These are phyloP conservation scores for Platycercus adscitus DNA, from an alignment of 2,113 vertebrate species.

Conservation along the genomic window DNA sequence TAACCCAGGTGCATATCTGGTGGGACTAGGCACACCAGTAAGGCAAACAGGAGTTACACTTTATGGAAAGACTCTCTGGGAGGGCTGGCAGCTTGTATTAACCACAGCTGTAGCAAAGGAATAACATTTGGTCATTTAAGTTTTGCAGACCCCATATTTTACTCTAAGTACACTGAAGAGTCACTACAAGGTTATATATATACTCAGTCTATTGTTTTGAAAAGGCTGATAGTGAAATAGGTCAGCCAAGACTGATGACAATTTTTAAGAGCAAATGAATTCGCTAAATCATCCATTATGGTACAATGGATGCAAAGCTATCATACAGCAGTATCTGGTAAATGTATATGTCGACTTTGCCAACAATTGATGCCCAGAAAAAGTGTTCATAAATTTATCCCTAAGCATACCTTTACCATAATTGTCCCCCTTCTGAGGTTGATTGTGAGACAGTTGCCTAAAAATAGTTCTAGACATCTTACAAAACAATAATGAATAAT, in stretches of 20 bases:
- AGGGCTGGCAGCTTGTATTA: not conserved
- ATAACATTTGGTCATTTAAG: not conserved
- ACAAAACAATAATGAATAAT: not conserved
- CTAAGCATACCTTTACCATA: not conserved
- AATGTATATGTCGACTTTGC: not conserved
- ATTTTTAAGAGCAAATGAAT: not conserved
- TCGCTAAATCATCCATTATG: not conserved
- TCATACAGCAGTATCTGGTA: not conserved
- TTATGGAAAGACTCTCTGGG: not conserved
- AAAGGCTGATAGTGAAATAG: slow-evolving; percentile 14
- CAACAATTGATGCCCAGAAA: not conserved
- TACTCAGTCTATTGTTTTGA: not conserved
- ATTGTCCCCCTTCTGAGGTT: not conserved
- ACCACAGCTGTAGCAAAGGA: not conserved
- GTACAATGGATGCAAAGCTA: not conserved
- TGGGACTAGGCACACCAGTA: not conserved
- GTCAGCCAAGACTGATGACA: not conserved
- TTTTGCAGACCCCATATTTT: not conserved
- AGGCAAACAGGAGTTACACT: not conserved
- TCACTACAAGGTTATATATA: not conserved
- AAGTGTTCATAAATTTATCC: not conserved
- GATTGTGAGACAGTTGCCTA: not conserved
- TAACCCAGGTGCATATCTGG: not conserved
- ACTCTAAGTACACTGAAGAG: not conserved
- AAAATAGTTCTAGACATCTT: slow-evolving; percentile 5